These are phyloP conservation scores for Drosophila erecta DNA, from an alignment of 1,140 invertebrate species.

Conservation along the genomic window DNA sequence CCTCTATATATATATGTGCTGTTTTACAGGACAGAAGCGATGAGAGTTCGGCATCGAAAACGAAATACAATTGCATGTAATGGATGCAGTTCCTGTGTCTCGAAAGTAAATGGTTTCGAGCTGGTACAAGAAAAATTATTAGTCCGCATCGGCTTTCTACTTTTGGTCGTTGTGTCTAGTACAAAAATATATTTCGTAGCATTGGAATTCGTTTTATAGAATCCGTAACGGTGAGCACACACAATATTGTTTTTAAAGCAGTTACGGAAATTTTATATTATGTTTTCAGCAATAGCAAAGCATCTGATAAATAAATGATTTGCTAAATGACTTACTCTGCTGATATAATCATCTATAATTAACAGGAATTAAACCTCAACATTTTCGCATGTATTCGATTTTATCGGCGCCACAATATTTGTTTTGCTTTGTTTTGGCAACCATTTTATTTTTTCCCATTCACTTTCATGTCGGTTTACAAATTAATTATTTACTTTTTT, in stretches of 20 bases:
- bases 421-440: conserved; percentile 25
- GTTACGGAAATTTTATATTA: conserved; percentile 33
- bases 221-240: not conserved
- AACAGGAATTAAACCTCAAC: conserved; percentile 47
- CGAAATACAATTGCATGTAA: conserved; percentile 72
- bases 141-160: too few species aligned
- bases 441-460: not conserved
- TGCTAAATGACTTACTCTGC: conserved; percentile 27
- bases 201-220: not conserved
- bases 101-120: conserved; percentile 57
- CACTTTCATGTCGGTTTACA: not conserved
- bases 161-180: conserved; percentile 3
- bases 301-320: conserved; percentile 27
- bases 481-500: conserved; percentile 52
- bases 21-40: conserved; percentile 41
- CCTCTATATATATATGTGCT: conserved; percentile 6
- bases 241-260: conserved; percentile 58
- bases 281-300: not conserved
- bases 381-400: conserved; percentile 39
- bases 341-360: conserved; percentile 36
- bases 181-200: conserved; percentile 13
- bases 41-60: conserved; percentile 63
- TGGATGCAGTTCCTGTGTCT: conserved; percentile 34
- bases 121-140: conserved; percentile 33
- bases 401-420: conserved; percentile 29